Evolutionary conservation across 2,113 vertebrate genomes (phyloP).

Genomic region (Entomyzon cyanotis): DNA sequence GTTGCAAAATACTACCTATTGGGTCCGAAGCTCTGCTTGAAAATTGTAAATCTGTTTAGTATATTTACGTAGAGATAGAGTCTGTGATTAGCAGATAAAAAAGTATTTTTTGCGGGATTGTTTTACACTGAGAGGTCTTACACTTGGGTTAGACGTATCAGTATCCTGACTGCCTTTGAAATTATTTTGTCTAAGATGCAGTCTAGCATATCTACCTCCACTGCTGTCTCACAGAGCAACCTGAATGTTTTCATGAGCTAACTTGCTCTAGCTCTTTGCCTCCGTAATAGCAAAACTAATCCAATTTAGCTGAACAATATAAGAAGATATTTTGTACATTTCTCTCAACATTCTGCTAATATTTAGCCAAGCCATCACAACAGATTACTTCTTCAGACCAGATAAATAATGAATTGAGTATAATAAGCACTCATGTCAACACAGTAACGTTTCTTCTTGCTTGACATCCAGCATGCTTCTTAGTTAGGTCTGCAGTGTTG

Average conservation of each 20-base stretch:
- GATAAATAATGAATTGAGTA: not conserved
- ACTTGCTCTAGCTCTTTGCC: not conserved
- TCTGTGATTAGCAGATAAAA: not conserved
- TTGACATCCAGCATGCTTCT: not conserved
- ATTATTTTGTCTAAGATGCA: not conserved
- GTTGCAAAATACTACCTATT: not conserved
- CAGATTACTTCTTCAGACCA: not conserved
- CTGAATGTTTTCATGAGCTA: not conserved
- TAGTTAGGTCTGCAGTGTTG: not conserved
- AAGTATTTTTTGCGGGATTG: accelerated
- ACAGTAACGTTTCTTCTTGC: not conserved
- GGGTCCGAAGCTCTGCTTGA: not conserved
- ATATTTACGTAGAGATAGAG: not conserved
- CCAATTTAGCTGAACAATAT: not conserved
- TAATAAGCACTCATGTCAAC: not conserved
- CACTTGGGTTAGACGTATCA: not conserved
- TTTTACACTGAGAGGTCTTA: not conserved
- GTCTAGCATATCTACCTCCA: not conserved
- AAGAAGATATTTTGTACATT: not conserved
- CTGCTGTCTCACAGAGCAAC: not conserved
- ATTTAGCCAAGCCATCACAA: not conserved
- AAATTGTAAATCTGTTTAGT: not conserved
- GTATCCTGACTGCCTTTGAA: not conserved
- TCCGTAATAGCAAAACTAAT: not conserved
- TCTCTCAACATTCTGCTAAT: not conserved